These are phyloP conservation scores for Vireo griseus DNA, from an alignment of 2,797 vertebrate species.

Conservation along the genomic window DNA sequence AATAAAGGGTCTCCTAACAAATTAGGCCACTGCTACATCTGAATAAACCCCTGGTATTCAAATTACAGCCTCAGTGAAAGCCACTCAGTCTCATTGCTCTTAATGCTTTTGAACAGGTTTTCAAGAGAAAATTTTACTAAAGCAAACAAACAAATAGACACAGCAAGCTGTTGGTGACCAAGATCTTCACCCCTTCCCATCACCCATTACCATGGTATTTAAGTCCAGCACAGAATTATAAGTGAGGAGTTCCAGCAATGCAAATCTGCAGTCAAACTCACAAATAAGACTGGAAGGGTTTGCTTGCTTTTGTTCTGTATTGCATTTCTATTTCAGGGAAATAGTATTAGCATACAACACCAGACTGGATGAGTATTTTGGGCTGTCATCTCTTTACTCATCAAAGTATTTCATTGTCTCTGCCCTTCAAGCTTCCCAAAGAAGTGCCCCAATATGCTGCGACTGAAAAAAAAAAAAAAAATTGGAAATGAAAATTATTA, in stretches of 20 bases:
- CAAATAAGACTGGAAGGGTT: not conserved
- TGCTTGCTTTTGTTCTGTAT: not conserved
- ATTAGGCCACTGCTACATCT: conserved; percentile 20
- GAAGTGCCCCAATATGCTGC: not conserved
- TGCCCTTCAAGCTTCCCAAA: not conserved
- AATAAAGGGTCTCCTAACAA: conserved; percentile 28
- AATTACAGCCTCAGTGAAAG: not conserved
- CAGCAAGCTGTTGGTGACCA: not conserved
- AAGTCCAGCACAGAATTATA: not conserved
- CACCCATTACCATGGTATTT: not conserved
- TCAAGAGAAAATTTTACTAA: not conserved
- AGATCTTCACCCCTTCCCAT: not conserved
- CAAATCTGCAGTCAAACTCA: not conserved
- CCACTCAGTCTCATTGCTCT: not conserved
- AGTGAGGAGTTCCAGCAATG: not conserved
- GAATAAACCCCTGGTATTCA: conserved; percentile 45
- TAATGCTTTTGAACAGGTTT: conserved; percentile 30
- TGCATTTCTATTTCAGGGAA: not conserved
- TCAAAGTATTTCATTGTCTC: not conserved
- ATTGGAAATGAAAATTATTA: not conserved
- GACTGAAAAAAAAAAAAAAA: not conserved
- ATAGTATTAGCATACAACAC: not conserved
- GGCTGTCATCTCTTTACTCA: not conserved
- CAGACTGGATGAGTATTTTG: not conserved
- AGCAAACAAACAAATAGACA: not conserved